Percentiles rank a stretch among this genome's conserved stretches.
Conservation (phyloP, 2,113 vertebrate species). For the Podarcis raffonei region DNA sequence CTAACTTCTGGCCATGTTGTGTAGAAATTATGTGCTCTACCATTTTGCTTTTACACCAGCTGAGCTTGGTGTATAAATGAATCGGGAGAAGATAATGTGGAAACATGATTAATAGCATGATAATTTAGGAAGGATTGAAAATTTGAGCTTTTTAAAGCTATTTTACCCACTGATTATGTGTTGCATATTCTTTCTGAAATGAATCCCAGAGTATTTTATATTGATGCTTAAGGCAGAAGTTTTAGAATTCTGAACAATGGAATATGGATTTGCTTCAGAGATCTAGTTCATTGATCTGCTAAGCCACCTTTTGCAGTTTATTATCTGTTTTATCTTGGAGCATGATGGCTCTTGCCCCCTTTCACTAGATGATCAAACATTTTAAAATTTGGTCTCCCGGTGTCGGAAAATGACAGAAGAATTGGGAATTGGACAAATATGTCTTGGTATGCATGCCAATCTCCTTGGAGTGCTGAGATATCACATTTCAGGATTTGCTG, state of each 20-base stretch:
- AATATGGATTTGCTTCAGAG: background rate
- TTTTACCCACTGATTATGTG: background rate
- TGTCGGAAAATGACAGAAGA: background rate
- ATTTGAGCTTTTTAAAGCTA: background rate
- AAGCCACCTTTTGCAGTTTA: conserved; percentile 1
- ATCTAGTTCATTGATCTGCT: conserved; percentile 8
- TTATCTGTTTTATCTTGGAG: background rate
- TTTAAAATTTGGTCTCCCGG: background rate
- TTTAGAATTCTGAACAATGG: background rate
- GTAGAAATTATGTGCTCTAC: background rate
- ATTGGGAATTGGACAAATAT: background rate
- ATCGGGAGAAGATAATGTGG: background rate
- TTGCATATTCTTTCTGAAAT: background rate
- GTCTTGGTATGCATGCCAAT: background rate
- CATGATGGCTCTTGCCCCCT: background rate
- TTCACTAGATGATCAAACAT: conserved; percentile 2
- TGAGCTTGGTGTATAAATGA: background rate
- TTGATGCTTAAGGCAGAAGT: conserved; percentile 2
- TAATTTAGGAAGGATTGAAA: conserved; percentile 1
- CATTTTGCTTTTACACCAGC: background rate
- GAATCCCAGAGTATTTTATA: background rate
- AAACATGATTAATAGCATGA: background rate
- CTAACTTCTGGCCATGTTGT: background rate
- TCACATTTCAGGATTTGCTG: background rate
- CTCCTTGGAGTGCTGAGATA: background rate